Conservation (phyloP, 1,140 invertebrate genomes). For the Dinothrombium tinctorium region DNA sequence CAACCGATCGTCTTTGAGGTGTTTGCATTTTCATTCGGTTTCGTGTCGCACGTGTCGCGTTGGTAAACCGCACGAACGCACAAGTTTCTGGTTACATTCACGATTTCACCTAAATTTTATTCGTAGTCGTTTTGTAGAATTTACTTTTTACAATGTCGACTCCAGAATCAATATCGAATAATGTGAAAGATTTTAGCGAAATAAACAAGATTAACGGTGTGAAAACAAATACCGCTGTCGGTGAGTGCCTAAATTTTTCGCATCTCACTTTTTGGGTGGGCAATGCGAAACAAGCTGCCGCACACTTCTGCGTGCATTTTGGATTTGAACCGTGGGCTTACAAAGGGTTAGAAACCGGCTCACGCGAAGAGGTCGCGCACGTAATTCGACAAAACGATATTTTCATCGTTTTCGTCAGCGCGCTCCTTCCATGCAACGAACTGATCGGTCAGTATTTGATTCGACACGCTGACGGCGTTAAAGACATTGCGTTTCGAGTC, state of each 20-base stretch:
- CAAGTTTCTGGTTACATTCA: too few relatives aligned
- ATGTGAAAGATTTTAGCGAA: too few relatives aligned
- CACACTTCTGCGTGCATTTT: slow-evolving; percentile 66
- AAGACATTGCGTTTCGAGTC: slow-evolving; percentile 82
- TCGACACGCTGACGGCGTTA: slow-evolving; percentile 81
- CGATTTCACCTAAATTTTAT: too few relatives aligned
- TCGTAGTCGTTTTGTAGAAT: too few relatives aligned
- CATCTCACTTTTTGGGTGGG: slow-evolving; percentile 89
- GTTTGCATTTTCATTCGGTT: too few relatives aligned
- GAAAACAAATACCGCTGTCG: neutral
- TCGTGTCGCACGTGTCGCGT: too few relatives aligned
- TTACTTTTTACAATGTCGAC: too few relatives aligned
- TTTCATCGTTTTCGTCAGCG: slow-evolving; percentile 71
- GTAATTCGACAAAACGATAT: slow-evolving; percentile 85
- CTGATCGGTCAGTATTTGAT: slow-evolving; percentile 40
- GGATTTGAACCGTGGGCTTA: slow-evolving; percentile 83
- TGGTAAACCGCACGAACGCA: too few relatives aligned
- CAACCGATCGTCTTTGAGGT: too few relatives aligned
- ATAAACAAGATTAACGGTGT: too few relatives aligned
- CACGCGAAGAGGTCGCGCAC: slow-evolving; percentile 53
- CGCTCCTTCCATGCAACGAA: too few relatives aligned
- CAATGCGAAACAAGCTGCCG: slow-evolving; percentile 90
- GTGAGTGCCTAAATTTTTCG: slow-evolving; percentile 4
- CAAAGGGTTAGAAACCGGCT: slow-evolving; percentile 85
- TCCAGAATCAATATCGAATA: too few relatives aligned